Evolutionary conservation across 1,140 invertebrate genomes (phyloP), one percentile per base, ranked within the genome.

Genomic region (Caenorhabditis briggsae): DNA sequence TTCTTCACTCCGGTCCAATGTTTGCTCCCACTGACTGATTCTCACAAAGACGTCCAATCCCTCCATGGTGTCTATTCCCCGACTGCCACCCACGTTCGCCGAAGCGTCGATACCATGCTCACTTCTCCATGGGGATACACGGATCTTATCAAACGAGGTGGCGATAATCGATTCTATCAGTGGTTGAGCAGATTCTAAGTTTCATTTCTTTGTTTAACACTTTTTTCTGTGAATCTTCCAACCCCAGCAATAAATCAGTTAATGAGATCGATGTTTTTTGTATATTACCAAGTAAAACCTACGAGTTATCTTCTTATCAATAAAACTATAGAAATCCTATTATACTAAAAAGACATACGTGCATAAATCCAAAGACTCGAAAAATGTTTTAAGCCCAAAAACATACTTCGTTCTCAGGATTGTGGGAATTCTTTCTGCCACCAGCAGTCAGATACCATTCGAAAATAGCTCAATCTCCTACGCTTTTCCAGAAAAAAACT

Each of bases 1-100:
- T 78, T 78, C 46, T 78, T 78, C 70, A 78, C 70, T 9, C 70
- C 70, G 2, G 70, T 78, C 70, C 70, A 78, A 50, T 78, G 70
- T 23, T 53, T 78, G 70, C 46, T 78, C 3, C 70, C 70, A 5
- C 12, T 78, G 14, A 78, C 70, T 3, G 70, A 78, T 23, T 78
- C 70, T 14, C 70, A 78, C 70, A 78, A 78, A 23, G 70, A 78
- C n/a, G 18, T 78, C 8, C 70, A 78, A 23, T 78, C 70, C 6
- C 46, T 78, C 11, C 70, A 78, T n/a, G 70, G 70, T 23, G 70
- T 78, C 46, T 78, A 78, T n/a, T 50, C 70, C 16, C 70, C 70
- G 14, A 48, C 70, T 11, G 70, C 70, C n/a, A 43, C 46, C 43
- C 70, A 78, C 12, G 70, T 78, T 14, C 70, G 70, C 20, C 70